Base-by-base conservation (phyloP, 2,888 invertebrate genomes). In the Tipula unca region DNA sequence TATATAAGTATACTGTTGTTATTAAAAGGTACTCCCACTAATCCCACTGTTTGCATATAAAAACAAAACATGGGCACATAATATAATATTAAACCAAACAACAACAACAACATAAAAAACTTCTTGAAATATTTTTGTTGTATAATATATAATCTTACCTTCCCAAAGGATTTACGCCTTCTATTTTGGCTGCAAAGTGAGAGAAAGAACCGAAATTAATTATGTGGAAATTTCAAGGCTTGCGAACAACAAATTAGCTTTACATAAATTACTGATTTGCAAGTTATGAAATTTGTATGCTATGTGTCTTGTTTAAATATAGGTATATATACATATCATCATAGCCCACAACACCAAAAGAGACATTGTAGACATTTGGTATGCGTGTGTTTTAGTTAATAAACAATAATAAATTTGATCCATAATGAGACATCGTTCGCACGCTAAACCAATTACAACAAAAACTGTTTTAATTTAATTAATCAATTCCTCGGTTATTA, bases 161-260 rank as follows among this genome's bases (percentile, higher is more conserved):
- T 69, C 69, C 69, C 69, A 69, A 25, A 69, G 69, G 69, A 69
- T 69, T 69, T 69, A 69, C 69, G 69, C 69, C 69, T 69, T 69
- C 69, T 25, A 69, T 69, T 5, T 69, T 10, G 8, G 3, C 69
- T 25, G 3, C n/a, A 4, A 54, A 54, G 17, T 48, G 48, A n/a
- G 48, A 48, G 48, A 48, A 17, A 48, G 48, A 54, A 25, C 25
- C 25, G 69, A 69, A 69, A 69, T 69, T 69, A 69, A 69, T 69
- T 69, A 69, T 20, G 69, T 69, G 69, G 69, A 69, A 69, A 69
- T 69, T 69, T 69, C 25, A 69, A 69, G 69, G 69, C 69, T 69
- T 69, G 69, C 69, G 25, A 69, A 69, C 69, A 69, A 69, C 69
- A 69, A 69, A 69, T 69, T 69, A 69, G 69, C 69, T 69, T 69